These are phyloP conservation scores for Heliconius erato DNA, from an alignment of 2,888 invertebrate species.

Conservation along the genomic window DNA sequence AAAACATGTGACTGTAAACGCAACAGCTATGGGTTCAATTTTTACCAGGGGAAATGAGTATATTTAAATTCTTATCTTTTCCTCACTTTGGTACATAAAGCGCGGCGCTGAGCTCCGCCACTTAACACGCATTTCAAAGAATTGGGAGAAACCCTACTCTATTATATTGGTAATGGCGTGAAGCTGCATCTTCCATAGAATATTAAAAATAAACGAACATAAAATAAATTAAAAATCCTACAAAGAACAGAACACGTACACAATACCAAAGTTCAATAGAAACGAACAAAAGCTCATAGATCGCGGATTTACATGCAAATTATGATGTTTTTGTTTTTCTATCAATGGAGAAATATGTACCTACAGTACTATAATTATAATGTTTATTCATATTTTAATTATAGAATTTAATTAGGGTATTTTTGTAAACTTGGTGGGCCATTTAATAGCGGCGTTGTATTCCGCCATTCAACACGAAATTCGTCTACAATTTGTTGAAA, in stretches of 20 bases:
- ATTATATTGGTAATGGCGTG: no score
- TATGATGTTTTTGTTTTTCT: slow-evolving; percentile 23
- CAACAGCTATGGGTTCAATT: no score
- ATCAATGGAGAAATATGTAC: slow-evolving; percentile 16
- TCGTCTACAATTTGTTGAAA: no score
- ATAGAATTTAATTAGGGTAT: neutral
- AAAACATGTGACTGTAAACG: no score
- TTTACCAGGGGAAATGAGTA: neutral
- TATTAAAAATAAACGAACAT: no score
- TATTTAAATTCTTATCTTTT: neutral
- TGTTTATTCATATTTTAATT: neutral
- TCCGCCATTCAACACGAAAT: neutral
- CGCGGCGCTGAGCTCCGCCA: neutral
- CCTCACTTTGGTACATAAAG: neutral
- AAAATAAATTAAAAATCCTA: no score
- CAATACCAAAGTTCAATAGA: slow-evolving; percentile 29
- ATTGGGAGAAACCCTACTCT: no score
- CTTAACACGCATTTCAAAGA: no score
- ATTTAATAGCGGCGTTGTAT: no score
- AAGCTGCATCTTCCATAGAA: no score
- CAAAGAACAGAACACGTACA: slow-evolving; percentile 6
- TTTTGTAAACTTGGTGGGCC: no score
- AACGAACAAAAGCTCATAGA: slow-evolving; percentile 21
- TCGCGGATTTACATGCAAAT: slow-evolving; percentile 31
- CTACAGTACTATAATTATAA: no score